phyloP scores from a whole-genome alignment of 2,797 vertebrate genomes.

The Tokudaia tokunoshimensis region DNA sequence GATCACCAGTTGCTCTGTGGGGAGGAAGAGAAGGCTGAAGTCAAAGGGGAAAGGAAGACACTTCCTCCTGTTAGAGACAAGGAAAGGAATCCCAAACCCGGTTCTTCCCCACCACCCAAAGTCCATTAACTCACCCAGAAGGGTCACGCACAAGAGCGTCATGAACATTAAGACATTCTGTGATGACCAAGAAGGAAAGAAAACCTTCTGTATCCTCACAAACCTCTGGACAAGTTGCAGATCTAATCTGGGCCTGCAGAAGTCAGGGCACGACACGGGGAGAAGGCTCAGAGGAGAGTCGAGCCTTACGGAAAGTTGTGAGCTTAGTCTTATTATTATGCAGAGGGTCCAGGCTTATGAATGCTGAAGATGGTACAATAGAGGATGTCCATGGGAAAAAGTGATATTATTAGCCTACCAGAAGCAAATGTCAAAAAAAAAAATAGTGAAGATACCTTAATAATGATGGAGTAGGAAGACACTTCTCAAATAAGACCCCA shows the following conservation, averaged over 20 bases:
- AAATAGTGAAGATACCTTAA: background rate
- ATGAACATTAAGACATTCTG: constrained; percentile 94
- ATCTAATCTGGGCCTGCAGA: constrained; percentile 91
- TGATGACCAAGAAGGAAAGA: constrained; percentile 93
- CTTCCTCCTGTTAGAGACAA: background rate
- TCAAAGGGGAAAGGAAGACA: background rate
- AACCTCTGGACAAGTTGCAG: constrained; percentile 93
- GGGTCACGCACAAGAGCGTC: constrained; percentile 92
- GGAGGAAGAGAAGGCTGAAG: constrained; percentile 1
- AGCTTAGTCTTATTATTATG: background rate
- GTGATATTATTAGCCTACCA: background rate
- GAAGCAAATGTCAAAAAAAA: constrained; percentile 28
- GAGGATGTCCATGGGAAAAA: background rate
- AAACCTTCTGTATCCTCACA: constrained; percentile 91
- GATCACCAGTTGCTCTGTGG: constrained; percentile 95
- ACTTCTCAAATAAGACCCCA: constrained; percentile 12
- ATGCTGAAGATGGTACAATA: background rate
- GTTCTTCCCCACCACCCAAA: background rate
- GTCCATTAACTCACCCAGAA: constrained; percentile 90
- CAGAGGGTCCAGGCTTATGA: background rate
- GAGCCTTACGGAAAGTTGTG: background rate
- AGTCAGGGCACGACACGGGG: constrained; percentile 65
- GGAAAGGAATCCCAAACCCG: background rate
- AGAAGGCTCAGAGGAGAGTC: background rate
- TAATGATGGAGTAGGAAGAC: background rate